A percentile compares a stretch with the other conserved stretches of the same genome.
Conservation (phyloP, 2,113 vertebrate genomes). For the Ornithorhynchus anatinus region DNA sequence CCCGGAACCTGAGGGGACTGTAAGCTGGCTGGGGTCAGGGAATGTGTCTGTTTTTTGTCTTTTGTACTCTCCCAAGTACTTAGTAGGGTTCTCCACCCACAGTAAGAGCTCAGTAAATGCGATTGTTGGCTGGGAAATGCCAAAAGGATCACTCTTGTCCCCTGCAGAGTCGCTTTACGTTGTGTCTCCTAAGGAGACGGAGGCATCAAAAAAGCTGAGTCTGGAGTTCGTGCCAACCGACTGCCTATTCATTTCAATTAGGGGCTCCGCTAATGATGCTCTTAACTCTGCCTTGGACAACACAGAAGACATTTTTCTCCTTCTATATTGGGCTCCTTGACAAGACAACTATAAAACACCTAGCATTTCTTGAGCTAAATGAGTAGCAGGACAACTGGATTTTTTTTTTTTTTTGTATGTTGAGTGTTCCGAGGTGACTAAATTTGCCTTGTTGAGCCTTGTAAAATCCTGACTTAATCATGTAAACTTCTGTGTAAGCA, state of each 20-base stretch:
- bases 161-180: neutral
- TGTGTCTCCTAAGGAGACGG: neutral
- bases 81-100: too few relatives aligned
- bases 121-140: neutral
- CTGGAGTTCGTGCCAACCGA: neutral
- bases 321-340: neutral
- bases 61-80: too few relatives aligned
- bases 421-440: constrained; percentile 59
- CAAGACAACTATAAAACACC: neutral
- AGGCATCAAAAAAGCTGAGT: neutral
- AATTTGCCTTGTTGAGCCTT: constrained; percentile 66
- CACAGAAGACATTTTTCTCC: neutral
- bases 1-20: too few relatives aligned
- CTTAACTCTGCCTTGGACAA: neutral
- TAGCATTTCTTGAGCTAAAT: constrained; percentile 28
- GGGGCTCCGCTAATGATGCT: neutral
- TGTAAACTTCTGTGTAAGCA: constrained; percentile 73
- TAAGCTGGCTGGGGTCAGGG: too few relatives aligned
- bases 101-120: too few relatives aligned
- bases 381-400: constrained; percentile 50
- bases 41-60: too few relatives aligned
- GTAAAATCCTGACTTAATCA: constrained; percentile 71
- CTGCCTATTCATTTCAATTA: neutral
- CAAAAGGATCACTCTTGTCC: neutral
- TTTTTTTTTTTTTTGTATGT: neutral